phyloP scores from a whole-genome alignment of 2,888 invertebrate genomes.

The Serripes groenlandicus region DNA sequence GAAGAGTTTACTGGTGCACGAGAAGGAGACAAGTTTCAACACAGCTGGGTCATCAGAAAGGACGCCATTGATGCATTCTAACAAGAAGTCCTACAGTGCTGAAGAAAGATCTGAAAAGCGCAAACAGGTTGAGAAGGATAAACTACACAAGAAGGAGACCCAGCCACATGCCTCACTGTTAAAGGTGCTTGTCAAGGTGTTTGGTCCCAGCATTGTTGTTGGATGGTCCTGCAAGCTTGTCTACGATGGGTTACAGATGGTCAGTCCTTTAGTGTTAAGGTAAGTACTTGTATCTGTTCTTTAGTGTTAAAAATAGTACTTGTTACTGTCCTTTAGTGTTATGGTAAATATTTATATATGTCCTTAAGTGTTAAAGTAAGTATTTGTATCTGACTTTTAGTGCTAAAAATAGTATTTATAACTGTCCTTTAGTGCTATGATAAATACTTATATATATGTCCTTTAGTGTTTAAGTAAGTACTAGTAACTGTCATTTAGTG shows the following conservation, averaged over 20 bases:
- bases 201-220: conserved; percentile 73
- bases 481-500: too few species aligned
- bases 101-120: not conserved
- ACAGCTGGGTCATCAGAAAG: conserved; percentile 20
- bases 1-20: not conserved
- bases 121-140: conserved; percentile 2
- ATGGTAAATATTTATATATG: too few species aligned
- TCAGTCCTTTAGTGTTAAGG: conserved; percentile 74
- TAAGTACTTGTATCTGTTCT: too few species aligned
- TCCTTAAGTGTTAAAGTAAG: conserved; percentile 75
- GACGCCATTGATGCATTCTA: conserved; percentile 20
- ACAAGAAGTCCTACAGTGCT: not conserved
- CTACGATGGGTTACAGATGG: conserved; percentile 77
- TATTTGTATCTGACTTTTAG: too few species aligned
- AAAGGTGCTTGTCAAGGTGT: conserved; percentile 67
- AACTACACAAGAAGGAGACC: conserved; percentile 46
- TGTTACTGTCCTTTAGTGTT: too few species aligned
- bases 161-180: conserved; percentile 82
- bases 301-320: too few species aligned
- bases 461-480: conserved; percentile 74
- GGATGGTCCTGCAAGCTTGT: conserved; percentile 76
- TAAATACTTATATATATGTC: too few species aligned
- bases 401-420: too few species aligned
- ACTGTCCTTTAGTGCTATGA: too few species aligned
- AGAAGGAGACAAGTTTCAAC: conserved; percentile 42